Percentiles rank a stretch among this genome's conserved stretches.
Evolutionary conservation across 1,140 invertebrate genomes (phyloP).

Genomic region (Zophobas atratus): DNA sequence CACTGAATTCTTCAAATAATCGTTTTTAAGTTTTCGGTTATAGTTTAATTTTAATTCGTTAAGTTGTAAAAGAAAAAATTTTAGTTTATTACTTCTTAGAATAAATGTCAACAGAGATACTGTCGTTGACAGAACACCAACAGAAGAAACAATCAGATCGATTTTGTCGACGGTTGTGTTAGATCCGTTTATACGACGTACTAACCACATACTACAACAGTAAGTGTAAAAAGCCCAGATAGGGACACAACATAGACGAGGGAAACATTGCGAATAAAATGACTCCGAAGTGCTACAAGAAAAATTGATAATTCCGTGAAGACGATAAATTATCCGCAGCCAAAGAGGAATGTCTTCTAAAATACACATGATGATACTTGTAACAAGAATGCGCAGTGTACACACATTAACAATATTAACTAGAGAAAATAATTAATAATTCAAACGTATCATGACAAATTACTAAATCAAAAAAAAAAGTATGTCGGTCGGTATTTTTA

Average conservation of each 20-base stretch:
- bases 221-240: background rate
- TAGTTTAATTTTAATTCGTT: background rate
- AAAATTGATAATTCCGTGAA: background rate
- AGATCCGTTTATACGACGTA: no score
- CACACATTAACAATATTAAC: no score
- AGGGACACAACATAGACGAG: background rate
- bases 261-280: background rate
- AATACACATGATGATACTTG: background rate
- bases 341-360: background rate
- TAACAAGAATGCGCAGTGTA: no score
- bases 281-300: background rate
- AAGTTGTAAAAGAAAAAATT: background rate
- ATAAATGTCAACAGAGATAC: background rate
- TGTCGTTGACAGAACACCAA: background rate
- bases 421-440: no score
- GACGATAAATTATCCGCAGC: background rate
- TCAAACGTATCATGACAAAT: no score
- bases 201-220: background rate
- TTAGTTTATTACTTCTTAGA: background rate
- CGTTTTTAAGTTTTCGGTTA: background rate
- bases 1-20: background rate
- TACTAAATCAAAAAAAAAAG: no score
- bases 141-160: background rate
- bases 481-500: no score
- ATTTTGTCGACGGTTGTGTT: background rate